Base-by-base conservation (phyloP, 92 coral and sea anemone species). In the Isaurus tuberculatus region DNA sequence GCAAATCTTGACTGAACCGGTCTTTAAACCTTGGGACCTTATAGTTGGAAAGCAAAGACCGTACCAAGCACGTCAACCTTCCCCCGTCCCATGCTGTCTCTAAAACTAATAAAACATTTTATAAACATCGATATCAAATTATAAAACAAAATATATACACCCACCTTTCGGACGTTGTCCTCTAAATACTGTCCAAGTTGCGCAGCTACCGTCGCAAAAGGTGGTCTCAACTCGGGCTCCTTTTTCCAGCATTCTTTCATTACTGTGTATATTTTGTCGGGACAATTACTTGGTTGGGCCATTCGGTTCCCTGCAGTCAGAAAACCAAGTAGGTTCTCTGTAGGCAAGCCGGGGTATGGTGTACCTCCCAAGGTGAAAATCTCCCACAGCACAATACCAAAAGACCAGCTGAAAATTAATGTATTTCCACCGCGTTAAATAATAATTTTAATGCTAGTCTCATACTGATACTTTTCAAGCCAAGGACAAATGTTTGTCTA, bases 371-470 rank as follows among this genome's bases (percentile, higher is more conserved):
- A n/a, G n/a, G n/a, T n/a, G n/a, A n/a, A n/a, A n/a, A n/a, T n/a
- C n/a, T n/a, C n/a, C n/a, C n/a, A 92, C 19, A 92, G 65, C 0
- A 89, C 83, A 51, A 92, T 88, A 66, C 95, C 95, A 87, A 89
- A 92, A 4, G 95, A 89, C 95, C 95, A 92, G 20, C 95, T 92
- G 72, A 27, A 60, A 49, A n/a, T n/a, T n/a, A n/a, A n/a, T 7
- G 27, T 1, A 19, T 53, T 57, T n/a, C n/a, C n/a, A 90, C 80
- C 51, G 92, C 90, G 83, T 94, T 93, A 79, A 90, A 92, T 69
- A 94, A 84, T 10, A 96, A 94, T 58, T 94, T 96, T 19, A 91
- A 66, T 22, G 98, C 96, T n/a, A n/a, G n/a, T n/a, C n/a, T n/a
- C n/a, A n/a, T n/a, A n/a, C n/a, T n/a, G n/a, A n/a, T n/a, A n/a